These are phyloP conservation scores for Polypterus bichir DNA, from an alignment of 2,113 vertebrate species.

Conservation along the genomic window DNA sequence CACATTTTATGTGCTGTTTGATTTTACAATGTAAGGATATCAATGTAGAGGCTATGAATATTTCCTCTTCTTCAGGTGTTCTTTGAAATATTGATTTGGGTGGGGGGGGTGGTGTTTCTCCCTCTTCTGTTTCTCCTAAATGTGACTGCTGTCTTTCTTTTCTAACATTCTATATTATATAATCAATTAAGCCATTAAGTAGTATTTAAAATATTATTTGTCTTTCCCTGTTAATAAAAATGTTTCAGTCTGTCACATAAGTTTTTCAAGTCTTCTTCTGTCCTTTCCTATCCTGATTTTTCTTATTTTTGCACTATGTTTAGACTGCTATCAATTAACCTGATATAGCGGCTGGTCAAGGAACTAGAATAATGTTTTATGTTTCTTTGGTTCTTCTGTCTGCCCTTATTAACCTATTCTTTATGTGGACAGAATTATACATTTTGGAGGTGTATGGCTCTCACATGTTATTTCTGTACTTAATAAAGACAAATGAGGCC, in stretches of 20 bases:
- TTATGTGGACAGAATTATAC: not conserved
- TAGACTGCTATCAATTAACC: not conserved
- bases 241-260: not conserved
- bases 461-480: not conserved
- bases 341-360: not conserved
- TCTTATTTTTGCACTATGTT: not conserved
- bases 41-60: too few relatives aligned
- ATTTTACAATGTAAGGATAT: too few relatives aligned
- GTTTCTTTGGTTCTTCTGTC: not conserved
- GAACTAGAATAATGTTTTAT: not conserved
- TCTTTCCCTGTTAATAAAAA: not conserved
- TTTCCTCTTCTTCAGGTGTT: too few relatives aligned
- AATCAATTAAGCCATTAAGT: too few relatives aligned
- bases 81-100: too few relatives aligned
- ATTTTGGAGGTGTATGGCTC: not conserved
- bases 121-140: too few relatives aligned
- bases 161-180: too few relatives aligned
- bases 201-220: too few relatives aligned
- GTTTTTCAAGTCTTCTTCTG: not conserved
- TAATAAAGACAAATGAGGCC: not conserved
- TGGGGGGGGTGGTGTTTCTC: too few relatives aligned
- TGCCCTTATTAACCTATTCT: not conserved
- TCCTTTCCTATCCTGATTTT: not conserved
- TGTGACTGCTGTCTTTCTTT: too few relatives aligned
- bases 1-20: too few relatives aligned